Evolutionary conservation across 35 echinoderm and acorn worm genomes (phyloP).

Genomic region (Chiridota heheva): DNA sequence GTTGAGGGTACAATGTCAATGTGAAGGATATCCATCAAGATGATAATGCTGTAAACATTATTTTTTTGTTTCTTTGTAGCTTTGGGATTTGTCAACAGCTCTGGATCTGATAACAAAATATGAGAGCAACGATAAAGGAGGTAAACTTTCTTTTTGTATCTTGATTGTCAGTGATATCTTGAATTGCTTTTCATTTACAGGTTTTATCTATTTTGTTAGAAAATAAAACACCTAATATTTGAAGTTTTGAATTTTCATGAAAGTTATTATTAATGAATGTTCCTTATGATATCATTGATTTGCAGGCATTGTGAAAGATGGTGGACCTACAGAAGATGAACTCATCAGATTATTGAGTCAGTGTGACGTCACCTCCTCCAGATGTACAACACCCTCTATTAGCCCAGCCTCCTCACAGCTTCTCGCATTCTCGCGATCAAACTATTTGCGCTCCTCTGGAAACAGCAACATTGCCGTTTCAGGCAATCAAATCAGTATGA

Average conservation of each 20-base stretch:
- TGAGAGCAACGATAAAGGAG: slow-evolving; percentile 25
- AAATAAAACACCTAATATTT: too few relatives aligned
- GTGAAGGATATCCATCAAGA: too few relatives aligned
- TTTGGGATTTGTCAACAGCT: slow-evolving; percentile 33
- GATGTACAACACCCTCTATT: slow-evolving; percentile 94
- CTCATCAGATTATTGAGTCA: slow-evolving; percentile 84
- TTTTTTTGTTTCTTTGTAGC: too few relatives aligned
- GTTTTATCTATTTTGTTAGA: too few relatives aligned
- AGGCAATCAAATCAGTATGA: slow-evolving; percentile 64
- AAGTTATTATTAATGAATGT: too few relatives aligned
- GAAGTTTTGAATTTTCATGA: too few relatives aligned
- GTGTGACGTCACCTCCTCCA: slow-evolving; percentile 84
- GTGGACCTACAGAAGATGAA: slow-evolving; percentile 84
- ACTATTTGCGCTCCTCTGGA: slow-evolving; percentile 64
- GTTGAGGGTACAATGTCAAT: too few relatives aligned
- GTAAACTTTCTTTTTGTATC: too few relatives aligned
- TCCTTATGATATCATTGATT: background rate
- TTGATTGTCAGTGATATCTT: too few relatives aligned
- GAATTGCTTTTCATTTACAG: too few relatives aligned
- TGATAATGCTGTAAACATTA: too few relatives aligned
- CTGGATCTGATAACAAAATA: slow-evolving; percentile 35
- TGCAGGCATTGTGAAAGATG: background rate
- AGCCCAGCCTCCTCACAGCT: slow-evolving; percentile 87
- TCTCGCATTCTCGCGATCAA: slow-evolving; percentile 55
- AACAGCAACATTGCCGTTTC: slow-evolving; percentile 61